phyloP scores from a whole-genome alignment of 2,888 invertebrate genomes.

The Hyposoter didymator region DNA sequence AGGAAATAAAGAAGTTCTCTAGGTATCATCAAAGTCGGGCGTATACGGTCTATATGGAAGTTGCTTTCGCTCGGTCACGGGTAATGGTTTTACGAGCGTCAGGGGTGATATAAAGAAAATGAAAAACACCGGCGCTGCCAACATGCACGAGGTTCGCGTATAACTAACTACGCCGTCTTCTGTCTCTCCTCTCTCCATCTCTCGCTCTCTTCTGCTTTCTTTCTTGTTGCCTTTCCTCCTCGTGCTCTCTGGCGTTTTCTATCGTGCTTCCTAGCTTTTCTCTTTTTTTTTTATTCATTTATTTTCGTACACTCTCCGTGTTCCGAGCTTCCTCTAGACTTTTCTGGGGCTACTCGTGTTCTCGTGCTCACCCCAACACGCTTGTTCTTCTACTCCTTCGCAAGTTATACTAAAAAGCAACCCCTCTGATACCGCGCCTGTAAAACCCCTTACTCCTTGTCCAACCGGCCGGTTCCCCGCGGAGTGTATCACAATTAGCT shows the following conservation, averaged over 20 bases:
- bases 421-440: conserved; percentile 58
- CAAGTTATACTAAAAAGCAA: conserved; percentile 76
- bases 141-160: conserved; percentile 80
- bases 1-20: conserved; percentile 74
- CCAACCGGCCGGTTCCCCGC: conserved; percentile 78
- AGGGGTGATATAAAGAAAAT: conserved; percentile 95
- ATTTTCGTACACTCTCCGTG: conserved; percentile 62
- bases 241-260: conserved; percentile 69
- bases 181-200: conserved; percentile 69
- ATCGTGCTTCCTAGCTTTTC: conserved; percentile 60
- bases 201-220: conserved; percentile 67
- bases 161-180: conserved; percentile 81
- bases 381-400: conserved; percentile 76
- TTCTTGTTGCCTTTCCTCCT: conserved; percentile 16
- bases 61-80: conserved; percentile 90
- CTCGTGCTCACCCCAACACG: conserved; percentile 65
- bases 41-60: conserved; percentile 79
- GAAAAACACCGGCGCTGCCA: conserved; percentile 89
- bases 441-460: conserved; percentile 65
- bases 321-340: conserved; percentile 49
- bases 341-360: conserved; percentile 68
- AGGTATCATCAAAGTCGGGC: conserved; percentile 79
- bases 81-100: conserved; percentile 95
- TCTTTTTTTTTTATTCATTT: conserved; percentile 59
- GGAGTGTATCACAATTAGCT: conserved; percentile 83